Evolutionary conservation across 92 coral and sea anemone genomes (phyloP), one percentile per base, ranked within the genome.

Genomic region (Bergia sp.): DNA sequence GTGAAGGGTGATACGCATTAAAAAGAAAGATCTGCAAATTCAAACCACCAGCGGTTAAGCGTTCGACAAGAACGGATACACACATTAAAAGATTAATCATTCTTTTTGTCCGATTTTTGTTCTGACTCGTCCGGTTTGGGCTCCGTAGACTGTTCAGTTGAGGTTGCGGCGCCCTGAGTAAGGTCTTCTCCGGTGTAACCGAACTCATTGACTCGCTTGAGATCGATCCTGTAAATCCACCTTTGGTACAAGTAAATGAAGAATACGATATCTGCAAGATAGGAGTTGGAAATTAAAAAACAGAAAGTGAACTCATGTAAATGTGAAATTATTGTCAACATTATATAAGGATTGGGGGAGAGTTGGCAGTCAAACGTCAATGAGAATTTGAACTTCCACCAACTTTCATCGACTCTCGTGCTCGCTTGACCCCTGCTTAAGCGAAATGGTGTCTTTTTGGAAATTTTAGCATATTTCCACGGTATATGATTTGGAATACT

Each of bases 221-320:
- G 97, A 86, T 97, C 99, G 76, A 95, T 93, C 43, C 94, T 94
- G 57, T 97, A 97, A 39, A 97, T 94, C 99, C 99, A 97, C n/a
- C 98, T 96, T 91, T 97, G 99, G 85, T 97, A 97, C 86, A 97
- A 89, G 89, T 91, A 96, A 58, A 97, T 95, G 94, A 97, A 95
- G 93, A 97, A 97, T 8, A 97, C 95, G 1, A 97, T 93, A 78
- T 97, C 99, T 97, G 91, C 67, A 21, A 76, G 23, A 79, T 65
- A 89, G 71, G 7, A 20, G 69, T 4, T 47, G 4, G 53, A 47
- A 47, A 4, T 47, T 4, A 8, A 61, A 18, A 53, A 53, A 5
- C 16, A 18, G 58, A 12, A 53, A 53, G 18, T 53, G 16, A 53
- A 20, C 3, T 18, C 0, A 0, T 8, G 69, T 61, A 13, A 18